These are phyloP conservation scores for Sinhomidia bicolor DNA, from an alignment of 2,888 invertebrate species.

Conservation along the genomic window DNA sequence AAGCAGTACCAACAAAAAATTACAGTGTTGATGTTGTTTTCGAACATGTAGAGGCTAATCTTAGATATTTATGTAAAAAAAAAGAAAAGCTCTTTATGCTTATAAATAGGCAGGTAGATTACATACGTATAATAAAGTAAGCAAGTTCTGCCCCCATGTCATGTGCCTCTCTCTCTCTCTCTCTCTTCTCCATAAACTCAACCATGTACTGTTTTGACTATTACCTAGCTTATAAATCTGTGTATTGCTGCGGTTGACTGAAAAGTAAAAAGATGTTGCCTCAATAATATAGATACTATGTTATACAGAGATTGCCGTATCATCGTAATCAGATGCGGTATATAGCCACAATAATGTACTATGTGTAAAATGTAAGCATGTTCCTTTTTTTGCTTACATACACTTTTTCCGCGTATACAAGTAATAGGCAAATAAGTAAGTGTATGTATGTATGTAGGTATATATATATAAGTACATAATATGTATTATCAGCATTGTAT, in stretches of 20 bases:
- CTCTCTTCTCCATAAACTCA: slow-evolving; percentile 54
- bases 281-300: not conserved
- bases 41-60: not conserved
- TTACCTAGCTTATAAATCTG: slow-evolving; percentile 11
- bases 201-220: not conserved
- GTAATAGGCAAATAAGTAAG: too few species aligned
- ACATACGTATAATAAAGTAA: not conserved
- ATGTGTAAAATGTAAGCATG: not conserved
- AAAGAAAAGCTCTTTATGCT: too few species aligned
- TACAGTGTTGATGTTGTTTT: too few species aligned
- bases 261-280: not conserved
- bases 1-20: too few species aligned
- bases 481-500: not conserved
- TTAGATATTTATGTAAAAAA: not conserved
- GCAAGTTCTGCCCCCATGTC: slow-evolving; percentile 51
- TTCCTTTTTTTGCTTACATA: not conserved
- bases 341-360: not conserved
- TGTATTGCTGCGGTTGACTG: not conserved
- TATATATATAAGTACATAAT: not conserved
- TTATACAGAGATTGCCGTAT: too few species aligned
- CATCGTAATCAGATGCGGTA: too few species aligned
- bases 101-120: not conserved
- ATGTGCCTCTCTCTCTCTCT: too few species aligned
- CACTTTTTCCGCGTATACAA: not conserved
- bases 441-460: too few species aligned